A percentile compares a stretch with the other conserved stretches of the same genome.
These are phyloP conservation scores for Embidobia sp. DNA, from an alignment of 2,888 invertebrate genomes.

Conservation along the genomic window DNA sequence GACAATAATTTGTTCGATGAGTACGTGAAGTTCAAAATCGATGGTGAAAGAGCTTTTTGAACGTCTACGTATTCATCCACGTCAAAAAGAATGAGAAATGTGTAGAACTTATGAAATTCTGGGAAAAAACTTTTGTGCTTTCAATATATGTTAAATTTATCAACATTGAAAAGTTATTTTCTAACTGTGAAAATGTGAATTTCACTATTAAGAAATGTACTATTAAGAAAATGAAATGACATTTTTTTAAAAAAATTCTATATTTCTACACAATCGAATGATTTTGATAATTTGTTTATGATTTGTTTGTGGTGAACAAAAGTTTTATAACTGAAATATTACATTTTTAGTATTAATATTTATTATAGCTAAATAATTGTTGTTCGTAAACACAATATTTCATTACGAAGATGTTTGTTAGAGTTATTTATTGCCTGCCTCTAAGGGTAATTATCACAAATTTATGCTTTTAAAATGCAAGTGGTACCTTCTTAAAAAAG, in stretches of 20 bases:
- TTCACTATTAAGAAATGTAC: too few relatives aligned
- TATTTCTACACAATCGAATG: too few relatives aligned
- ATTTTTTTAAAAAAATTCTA: too few relatives aligned
- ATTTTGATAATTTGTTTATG: too few relatives aligned
- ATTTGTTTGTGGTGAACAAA: too few relatives aligned
- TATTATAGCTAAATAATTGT: neutral
- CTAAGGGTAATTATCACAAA: neutral
- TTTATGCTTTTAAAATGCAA: neutral
- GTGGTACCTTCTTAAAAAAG: neutral
- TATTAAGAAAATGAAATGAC: too few relatives aligned
- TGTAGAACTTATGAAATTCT: neutral
- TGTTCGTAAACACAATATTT: slow-evolving; percentile 45
- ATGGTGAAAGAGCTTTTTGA: slow-evolving; percentile 26
- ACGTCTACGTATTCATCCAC: slow-evolving; percentile 20
- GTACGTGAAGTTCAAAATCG: slow-evolving; percentile 29
- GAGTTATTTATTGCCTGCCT: slow-evolving; percentile 43
- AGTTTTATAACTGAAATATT: too few relatives aligned
- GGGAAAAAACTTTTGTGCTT: neutral
- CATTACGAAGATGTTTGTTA: slow-evolving; percentile 50
- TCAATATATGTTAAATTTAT: slow-evolving; percentile 1
- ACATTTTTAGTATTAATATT: slow-evolving; percentile 4
- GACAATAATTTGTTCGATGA: slow-evolving; percentile 37
- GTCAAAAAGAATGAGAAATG: slow-evolving; percentile 17
- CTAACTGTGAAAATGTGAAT: too few relatives aligned
- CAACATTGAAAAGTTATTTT: neutral